Base-by-base conservation (phyloP, 2,797 vertebrate genomes). In the Fundulus diaphanus region DNA sequence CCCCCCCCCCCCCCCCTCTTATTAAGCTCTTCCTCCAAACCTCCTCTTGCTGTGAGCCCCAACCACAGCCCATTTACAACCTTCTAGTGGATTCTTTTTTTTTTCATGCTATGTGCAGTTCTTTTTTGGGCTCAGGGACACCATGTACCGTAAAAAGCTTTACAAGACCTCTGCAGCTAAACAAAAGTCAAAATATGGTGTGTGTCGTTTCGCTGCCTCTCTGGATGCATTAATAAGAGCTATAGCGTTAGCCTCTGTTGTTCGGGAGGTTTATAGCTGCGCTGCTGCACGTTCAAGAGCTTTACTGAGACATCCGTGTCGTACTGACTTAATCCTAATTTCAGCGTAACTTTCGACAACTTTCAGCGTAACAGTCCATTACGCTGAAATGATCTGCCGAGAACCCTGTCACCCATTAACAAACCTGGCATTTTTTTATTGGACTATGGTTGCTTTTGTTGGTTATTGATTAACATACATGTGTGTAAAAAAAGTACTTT, bases 1-100 rank as follows among this genome's bases (percentile, higher is more conserved):
- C 8, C 31, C 9, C 8, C 9, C 33, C 35, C 3, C 31, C 9
- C 8, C 31, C 9, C 8, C 9, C 22, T 3, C 7, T 18, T 20
- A 20, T 61, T 35, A 61, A 35, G 31, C 8, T 31, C 5, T 8
- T 56, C 8, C 57, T 35, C 31, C 8, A 63, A 37, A 49, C 22
- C 59, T 31, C 1, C 29, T 49, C 12, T 46, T 35, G 56, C 44
- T 63, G 29, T 31, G 29, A 18, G 57, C 29, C 48, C 71, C 22
- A 63, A 37, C 56, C 42, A 51, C 33, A 67, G 24, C 27, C 54
- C n/a, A 68, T 56, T 48, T 68, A 40, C 52, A 56, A 68, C 22
- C 35, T 24, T 3, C 20, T 74, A 20, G 49, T n/a, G 31, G 35
- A 68, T 5, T 4, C n/a, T 37, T 20, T 65, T 67, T 24, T 13